These are phyloP conservation scores for Sisyra nigra DNA, from an alignment of 2,888 invertebrate species.

Conservation along the genomic window DNA sequence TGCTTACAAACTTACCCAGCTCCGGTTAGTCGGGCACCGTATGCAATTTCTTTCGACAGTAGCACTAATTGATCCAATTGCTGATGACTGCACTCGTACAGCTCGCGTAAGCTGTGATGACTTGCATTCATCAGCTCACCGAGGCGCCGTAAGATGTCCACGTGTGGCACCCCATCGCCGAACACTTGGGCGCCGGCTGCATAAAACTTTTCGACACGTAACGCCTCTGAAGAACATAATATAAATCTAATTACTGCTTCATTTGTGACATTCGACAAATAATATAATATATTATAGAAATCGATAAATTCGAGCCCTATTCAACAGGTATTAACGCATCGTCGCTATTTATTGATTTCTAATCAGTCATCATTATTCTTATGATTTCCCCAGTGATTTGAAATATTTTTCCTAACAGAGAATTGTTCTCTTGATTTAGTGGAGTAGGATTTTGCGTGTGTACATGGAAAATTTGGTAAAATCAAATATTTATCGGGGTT, in stretches of 20 bases:
- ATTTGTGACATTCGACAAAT: too few relatives aligned
- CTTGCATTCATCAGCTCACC: slow-evolving; percentile 80
- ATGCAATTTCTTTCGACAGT: slow-evolving; percentile 39
- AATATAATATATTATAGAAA: too few relatives aligned
- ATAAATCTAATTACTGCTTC: slow-evolving; percentile 3
- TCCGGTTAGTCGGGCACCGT: slow-evolving; percentile 79
- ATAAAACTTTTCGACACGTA: slow-evolving; percentile 65
- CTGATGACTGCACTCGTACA: slow-evolving; percentile 89
- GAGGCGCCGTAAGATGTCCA: slow-evolving; percentile 35
- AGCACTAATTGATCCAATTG: slow-evolving; percentile 70
- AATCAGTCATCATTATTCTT: too few relatives aligned
- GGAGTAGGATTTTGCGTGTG: too few relatives aligned
- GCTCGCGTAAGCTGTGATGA: slow-evolving; percentile 65
- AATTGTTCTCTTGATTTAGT: too few relatives aligned
- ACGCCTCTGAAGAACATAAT: slow-evolving; percentile 49
- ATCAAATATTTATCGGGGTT: too few relatives aligned
- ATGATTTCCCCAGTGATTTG: too few relatives aligned
- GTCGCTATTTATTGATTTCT: too few relatives aligned
- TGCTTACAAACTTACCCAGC: slow-evolving; percentile 63
- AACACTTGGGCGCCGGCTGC: slow-evolving; percentile 35
- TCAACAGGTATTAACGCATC: too few relatives aligned
- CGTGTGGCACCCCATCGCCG: slow-evolving; percentile 14
- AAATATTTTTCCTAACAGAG: too few relatives aligned
- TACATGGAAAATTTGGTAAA: too few relatives aligned
- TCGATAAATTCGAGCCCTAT: too few relatives aligned